Conservation (phyloP, 2,888 invertebrate species). For the Dermolepida albohirtum region DNA sequence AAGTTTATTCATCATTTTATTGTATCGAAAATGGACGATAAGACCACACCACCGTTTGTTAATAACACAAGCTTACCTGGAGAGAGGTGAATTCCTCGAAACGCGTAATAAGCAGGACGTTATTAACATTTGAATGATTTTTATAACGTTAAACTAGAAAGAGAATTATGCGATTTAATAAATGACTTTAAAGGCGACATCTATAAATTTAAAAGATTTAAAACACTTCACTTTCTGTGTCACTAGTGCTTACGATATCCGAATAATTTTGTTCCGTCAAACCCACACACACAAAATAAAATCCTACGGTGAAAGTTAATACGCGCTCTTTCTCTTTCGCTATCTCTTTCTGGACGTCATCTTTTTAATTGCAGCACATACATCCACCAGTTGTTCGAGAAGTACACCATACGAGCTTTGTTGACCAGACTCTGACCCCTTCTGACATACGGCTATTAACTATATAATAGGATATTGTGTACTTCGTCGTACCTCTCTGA, state of each 20-base stretch:
- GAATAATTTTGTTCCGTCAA: neutral
- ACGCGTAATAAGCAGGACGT: no score
- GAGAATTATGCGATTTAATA: no score
- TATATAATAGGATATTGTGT: neutral
- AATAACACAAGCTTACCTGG: no score
- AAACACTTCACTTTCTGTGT: conserved; percentile 14
- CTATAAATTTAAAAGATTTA: neutral
- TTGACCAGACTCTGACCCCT: neutral
- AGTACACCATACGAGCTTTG: neutral
- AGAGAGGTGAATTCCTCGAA: no score
- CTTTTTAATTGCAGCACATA: conserved; percentile 21
- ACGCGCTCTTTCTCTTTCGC: neutral
- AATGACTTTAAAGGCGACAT: no score
- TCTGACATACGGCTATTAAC: no score
- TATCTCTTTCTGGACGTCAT: conserved; percentile 11
- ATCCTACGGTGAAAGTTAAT: conserved; percentile 35
- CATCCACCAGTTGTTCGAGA: neutral
- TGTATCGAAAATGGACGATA: no score
- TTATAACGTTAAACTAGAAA: no score
- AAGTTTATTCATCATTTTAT: no score
- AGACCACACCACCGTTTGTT: no score
- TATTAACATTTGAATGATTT: no score
- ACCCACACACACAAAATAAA: conserved; percentile 21
- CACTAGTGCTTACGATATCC: conserved; percentile 8
- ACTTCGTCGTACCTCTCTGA: conserved; percentile 10